Evolutionary conservation across 2,888 invertebrate genomes (phyloP).

Genomic region (Noctua janthina): DNA sequence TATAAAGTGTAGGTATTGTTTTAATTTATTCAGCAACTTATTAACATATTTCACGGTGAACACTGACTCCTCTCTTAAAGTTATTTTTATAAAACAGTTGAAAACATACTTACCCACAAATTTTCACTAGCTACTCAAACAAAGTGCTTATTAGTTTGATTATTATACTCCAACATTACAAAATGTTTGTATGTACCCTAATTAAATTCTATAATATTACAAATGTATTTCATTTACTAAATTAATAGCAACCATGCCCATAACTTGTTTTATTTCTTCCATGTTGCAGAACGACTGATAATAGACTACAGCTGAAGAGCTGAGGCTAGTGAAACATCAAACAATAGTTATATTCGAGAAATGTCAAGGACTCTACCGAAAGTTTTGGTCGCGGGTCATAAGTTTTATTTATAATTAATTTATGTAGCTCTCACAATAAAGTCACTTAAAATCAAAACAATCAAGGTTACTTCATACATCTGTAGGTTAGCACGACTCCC

Average conservation of each 20-base stretch:
- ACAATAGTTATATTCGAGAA: conserved; percentile 26
- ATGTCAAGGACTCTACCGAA: conserved; percentile 27
- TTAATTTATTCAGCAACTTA: conserved; percentile 66
- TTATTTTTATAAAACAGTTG: conserved; percentile 77
- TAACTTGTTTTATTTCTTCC: conserved; percentile 58
- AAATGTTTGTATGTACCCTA: conserved; percentile 90
- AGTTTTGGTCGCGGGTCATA: conserved; percentile 22
- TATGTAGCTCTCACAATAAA: conserved; percentile 49
- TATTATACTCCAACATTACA: conserved; percentile 89
- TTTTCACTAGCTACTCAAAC: conserved; percentile 86
- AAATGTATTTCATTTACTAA: conserved; percentile 69
- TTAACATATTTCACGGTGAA: conserved; percentile 67
- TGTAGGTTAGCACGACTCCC: neutral
- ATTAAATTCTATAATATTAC: conserved; percentile 90
- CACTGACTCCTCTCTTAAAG: conserved; percentile 82
- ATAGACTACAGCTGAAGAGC: conserved; percentile 38
- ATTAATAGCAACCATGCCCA: conserved; percentile 58
- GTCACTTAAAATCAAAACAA: conserved; percentile 26
- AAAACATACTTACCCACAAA: conserved; percentile 81
- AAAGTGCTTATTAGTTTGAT: conserved; percentile 89
- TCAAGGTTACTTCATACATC: conserved; percentile 25
- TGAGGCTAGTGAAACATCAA: conserved; percentile 47
- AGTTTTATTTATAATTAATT: conserved; percentile 36
- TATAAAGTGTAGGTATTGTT: conserved; percentile 68
- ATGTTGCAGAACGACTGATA: conserved; percentile 53